Conservation (phyloP, 2,888 invertebrate genomes). For the Folsomia manolachei region DNA sequence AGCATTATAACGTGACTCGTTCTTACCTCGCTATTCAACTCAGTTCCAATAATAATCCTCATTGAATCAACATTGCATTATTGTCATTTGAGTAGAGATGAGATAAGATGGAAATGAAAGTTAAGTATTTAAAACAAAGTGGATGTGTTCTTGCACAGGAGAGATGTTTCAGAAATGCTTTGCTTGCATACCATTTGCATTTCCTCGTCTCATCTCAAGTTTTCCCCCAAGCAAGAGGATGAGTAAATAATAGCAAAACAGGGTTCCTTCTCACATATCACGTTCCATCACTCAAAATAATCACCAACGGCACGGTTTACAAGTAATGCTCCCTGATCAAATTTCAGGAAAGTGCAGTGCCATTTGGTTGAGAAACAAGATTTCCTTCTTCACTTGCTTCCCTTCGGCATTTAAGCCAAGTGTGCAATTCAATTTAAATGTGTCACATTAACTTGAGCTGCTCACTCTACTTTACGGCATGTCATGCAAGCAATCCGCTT, state of each 20-base stretch:
- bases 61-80: too few relatives aligned
- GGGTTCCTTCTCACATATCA: not conserved
- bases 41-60: not conserved
- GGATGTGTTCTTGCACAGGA: not conserved
- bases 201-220: not conserved
- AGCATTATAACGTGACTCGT: not conserved
- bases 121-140: constrained; percentile 2
- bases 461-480: too few relatives aligned
- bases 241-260: not conserved
- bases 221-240: not conserved
- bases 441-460: not conserved
- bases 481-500: too few relatives aligned
- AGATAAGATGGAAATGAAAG: not conserved
- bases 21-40: not conserved
- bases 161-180: not conserved
- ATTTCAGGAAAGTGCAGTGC: too few relatives aligned
- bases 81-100: not conserved
- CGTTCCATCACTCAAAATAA: constrained; percentile 4
- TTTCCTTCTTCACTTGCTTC: not conserved
- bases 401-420: not conserved
- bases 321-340: not conserved
- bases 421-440: not conserved
- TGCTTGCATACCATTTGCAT: not conserved
- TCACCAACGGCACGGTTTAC: not conserved
- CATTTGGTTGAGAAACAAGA: not conserved